Base-by-base conservation (phyloP, 2,113 vertebrate species). In the Mormoops blainvillei region DNA sequence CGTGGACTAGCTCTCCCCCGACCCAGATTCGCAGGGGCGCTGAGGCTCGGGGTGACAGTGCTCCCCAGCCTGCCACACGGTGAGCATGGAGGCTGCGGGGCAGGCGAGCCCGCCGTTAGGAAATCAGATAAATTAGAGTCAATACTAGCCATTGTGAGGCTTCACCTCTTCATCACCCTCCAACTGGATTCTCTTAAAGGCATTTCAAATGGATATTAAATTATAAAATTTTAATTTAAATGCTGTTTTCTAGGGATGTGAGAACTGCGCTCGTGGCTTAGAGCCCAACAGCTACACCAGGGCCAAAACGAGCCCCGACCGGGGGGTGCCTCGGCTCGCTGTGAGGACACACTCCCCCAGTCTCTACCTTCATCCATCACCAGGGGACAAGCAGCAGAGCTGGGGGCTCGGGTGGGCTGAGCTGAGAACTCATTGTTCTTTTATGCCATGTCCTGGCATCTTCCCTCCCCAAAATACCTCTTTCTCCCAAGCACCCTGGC, bases 201-300 rank as follows among this genome's bases (percentile, higher is more conserved):
- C 65, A 54, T 93, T 95, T 95, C 76, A 83, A 86, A 43, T 76
- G 33, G 83, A 63, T 77, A 74, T 84, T 90, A 58, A 63, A 94
- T 87, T 92, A 56, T 84, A 76, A 94, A 83, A 87, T n/a, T 91
- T 95, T 71, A 22, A 88, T 73, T 80, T 70, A 84, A 89, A 71
- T 65, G 38, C 78, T 33, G 7, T 81, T 88, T 94, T 86, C 63
- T 71, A 92, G 76, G 71, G 65, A 54, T 36, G 28, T 52, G 70
- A 73, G 74, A 83, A 38, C 83, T 67, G 41, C 26, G 87, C 3
- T 0, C 12, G 1, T 71, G 65, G 67, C 91, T 85, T 31, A 58
- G 16, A 81, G 65, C 81, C 0, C 2, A 87, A 19, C 61, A 95
- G 54, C 65, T 36, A 11, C 8, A 14, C 68, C 41, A 22, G 81